Evolutionary conservation across 2,797 vertebrate genomes (phyloP), one percentile per base, ranked within the genome.

Genomic region (Alauda arvensis): DNA sequence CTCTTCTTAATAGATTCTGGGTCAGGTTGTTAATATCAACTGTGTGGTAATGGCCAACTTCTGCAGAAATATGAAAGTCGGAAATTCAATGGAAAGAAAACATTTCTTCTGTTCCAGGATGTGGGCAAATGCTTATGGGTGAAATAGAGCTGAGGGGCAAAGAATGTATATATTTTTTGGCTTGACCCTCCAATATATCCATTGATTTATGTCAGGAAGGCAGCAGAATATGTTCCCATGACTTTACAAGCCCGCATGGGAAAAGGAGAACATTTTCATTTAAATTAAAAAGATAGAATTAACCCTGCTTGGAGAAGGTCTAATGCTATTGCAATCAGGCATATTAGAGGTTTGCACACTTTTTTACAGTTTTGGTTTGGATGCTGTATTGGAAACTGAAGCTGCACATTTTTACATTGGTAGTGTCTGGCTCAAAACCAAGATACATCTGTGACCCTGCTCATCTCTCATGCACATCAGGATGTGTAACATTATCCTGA

Each of bases 171-270:
- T 57, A 68, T 61, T 90, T 85, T 92, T 90, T 92, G 92, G 88
- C 87, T 37, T 74, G 53, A 79, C 37, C 66, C 37, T 90, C 75
- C 61, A 87, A 87, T 90, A 85, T 93, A 88, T 83, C 61, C 61
- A 66, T 80, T 91, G 85, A 91, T 93, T 94, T 92, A 91, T 91
- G 77, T 85, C 91, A 87, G 90, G 83, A 94, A 94, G 74, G 88
- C 77, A 85, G 68, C 18, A 85, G 67, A 90, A 83, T 87, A 90
- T 6, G 4, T 93, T 93, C 92, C 87, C 91, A 92, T 87, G 92
- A 81, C 93, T 94, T 93, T 85, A 93, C 68, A 90, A 87, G 63
- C 46, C 77, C 2, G 0, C 43, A 55, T 65, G 85, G 85, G 88
- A 89, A 88, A 85, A 81, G 37, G 7, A 87, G 72, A 88, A 89